A percentile compares a stretch with the other conserved stretches of the same genome.
Evolutionary conservation across 2,888 invertebrate genomes (phyloP).

Genomic region (Polylopha cassiicola): DNA sequence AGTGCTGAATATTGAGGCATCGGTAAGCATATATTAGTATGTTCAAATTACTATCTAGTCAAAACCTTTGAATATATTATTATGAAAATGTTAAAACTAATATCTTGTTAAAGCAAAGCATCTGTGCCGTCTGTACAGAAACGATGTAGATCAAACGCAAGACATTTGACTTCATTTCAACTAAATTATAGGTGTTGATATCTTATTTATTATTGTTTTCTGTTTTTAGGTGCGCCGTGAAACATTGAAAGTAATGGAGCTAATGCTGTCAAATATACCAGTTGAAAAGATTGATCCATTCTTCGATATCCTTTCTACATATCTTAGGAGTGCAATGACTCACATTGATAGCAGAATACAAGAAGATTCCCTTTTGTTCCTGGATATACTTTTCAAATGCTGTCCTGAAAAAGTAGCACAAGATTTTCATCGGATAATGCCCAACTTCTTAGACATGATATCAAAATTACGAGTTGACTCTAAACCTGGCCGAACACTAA

Average conservation of each 20-base stretch:
- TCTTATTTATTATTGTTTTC: slow-evolving; percentile 2
- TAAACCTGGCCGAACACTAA: slow-evolving; percentile 81
- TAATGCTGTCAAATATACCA: slow-evolving; percentile 58
- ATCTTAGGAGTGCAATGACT: slow-evolving; percentile 92
- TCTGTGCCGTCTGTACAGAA: no score
- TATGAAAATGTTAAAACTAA: no score
- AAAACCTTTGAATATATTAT: neutral
- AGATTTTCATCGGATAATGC: slow-evolving; percentile 83
- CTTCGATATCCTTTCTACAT: slow-evolving; percentile 85
- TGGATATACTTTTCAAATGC: slow-evolving; percentile 85
- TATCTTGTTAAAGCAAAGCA: no score
- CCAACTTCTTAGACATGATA: slow-evolving; percentile 90
- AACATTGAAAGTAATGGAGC: slow-evolving; percentile 74
- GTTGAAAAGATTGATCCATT: slow-evolving; percentile 81
- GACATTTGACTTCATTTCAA: no score
- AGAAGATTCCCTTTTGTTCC: slow-evolving; percentile 87
- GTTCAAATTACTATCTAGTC: neutral
- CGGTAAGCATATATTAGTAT: slow-evolving; percentile 46
- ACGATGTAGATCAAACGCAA: no score
- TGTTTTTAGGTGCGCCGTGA: slow-evolving; percentile 72
- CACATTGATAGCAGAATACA: slow-evolving; percentile 89
- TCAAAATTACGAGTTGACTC: slow-evolving; percentile 83
- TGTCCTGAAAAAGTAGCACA: slow-evolving; percentile 81
- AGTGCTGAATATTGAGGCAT: slow-evolving; percentile 83
- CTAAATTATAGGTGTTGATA: no score